Base-by-base conservation (phyloP, 2,797 vertebrate species). In the Odontamblyopus rebecca region DNA sequence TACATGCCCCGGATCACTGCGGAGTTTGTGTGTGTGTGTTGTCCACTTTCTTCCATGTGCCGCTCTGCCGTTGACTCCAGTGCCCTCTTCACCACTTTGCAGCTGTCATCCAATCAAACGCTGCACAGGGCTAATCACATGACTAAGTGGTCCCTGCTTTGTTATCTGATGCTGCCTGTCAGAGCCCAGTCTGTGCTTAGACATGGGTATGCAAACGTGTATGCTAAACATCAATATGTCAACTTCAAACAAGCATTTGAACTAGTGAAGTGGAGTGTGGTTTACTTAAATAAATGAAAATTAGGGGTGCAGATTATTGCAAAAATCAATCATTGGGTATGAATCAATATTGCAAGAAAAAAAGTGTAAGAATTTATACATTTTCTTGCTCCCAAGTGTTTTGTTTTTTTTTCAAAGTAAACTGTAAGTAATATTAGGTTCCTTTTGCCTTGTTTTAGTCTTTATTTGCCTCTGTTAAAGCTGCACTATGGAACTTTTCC, bases 91-190 rank as follows among this genome's bases (percentile, higher is more conserved):
- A 67, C 75, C 79, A 73, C 67, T 67, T 69, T 29, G 76, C 87
- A 86, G 86, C 82, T 85, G 84, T 85, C 67, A 72, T 70, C 85
- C 86, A 89, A 90, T 91, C 86, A 83, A 64, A 75, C 44, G 77
- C 80, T 70, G 74, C 77, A 70, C 85, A 79, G 79, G 77, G 75
- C 72, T 85, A 69, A 88, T 89, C 89, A 89, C 85, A 83, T 79
- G 86, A 89, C 83, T 11, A 78, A 79, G 82, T 44, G 81, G 83
- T 80, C 75, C 80, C 67, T 76, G 80, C 73, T 68, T 51, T 90
- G 91, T 88, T 78, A 93, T 84, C 82, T 61, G 82, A 92, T 86
- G 86, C 85, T 32, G 19, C 69, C 73, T 80, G 79, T 88, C 67
- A 90, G 87, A 87, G 71, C 82, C 78, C 69, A 73, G 80, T 76